These are phyloP conservation scores for Campoletis sonorensis DNA, from an alignment of 1,140 invertebrate genomes.

Conservation along the genomic window DNA sequence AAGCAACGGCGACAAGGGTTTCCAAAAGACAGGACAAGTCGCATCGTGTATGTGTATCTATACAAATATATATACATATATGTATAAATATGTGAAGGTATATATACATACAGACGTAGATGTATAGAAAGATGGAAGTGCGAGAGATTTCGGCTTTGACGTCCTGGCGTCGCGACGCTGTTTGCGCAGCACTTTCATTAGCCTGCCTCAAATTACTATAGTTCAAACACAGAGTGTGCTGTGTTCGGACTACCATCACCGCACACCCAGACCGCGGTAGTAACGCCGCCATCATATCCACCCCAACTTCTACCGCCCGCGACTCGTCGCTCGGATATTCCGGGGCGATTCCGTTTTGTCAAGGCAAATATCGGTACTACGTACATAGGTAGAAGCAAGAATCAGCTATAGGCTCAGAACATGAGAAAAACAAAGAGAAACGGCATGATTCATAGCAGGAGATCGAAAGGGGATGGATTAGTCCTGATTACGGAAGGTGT, in stretches of 20 bases:
- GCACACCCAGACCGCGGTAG: not conserved
- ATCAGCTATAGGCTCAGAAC: slow-evolving; percentile 26
- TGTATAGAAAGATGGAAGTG: slow-evolving; percentile 46
- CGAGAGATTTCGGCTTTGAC: slow-evolving; percentile 70
- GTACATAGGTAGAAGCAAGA: slow-evolving; percentile 52
- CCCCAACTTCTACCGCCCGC: slow-evolving; percentile 48
- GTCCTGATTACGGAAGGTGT: not conserved
- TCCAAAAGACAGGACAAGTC: slow-evolving; percentile 34
- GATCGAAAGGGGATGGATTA: slow-evolving; percentile 8
- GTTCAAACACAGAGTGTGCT: slow-evolving; percentile 68
- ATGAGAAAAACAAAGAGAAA: slow-evolving; percentile 50
- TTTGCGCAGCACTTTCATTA: slow-evolving; percentile 76
- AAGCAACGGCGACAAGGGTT: slow-evolving; percentile 47
- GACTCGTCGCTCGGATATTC: slow-evolving; percentile 52
- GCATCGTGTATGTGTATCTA: not conserved
- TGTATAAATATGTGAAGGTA: not conserved
- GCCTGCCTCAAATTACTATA: slow-evolving; percentile 75
- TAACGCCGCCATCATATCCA: slow-evolving; percentile 14
- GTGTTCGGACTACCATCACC: slow-evolving; percentile 36
- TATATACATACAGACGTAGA: not conserved
- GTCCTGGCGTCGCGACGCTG: slow-evolving; percentile 72
- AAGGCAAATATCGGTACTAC: slow-evolving; percentile 67
- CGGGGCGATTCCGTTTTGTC: slow-evolving; percentile 71
- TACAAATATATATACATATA: not conserved
- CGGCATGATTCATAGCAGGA: not conserved